These are phyloP conservation scores for Helobdella robusta DNA, from an alignment of 2,888 invertebrate genomes.

Conservation along the genomic window DNA sequence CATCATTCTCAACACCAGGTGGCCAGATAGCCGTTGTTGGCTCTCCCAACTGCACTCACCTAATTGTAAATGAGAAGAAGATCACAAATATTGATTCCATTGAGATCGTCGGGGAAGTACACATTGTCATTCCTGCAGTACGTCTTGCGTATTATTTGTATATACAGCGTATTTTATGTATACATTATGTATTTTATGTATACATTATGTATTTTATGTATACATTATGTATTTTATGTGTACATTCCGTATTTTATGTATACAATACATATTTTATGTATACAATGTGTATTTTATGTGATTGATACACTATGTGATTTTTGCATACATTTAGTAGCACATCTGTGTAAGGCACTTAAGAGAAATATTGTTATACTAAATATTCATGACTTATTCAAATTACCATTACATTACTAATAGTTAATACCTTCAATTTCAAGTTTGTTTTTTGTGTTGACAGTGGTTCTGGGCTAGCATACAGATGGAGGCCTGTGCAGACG, in stretches of 20 bases:
- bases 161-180: background rate
- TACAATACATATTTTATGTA: too few species aligned
- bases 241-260: too few species aligned
- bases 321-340: too few species aligned
- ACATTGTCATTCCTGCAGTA: constrained; percentile 43
- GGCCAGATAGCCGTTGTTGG: constrained; percentile 62
- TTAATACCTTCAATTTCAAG: background rate
- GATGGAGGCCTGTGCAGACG: constrained; percentile 83
- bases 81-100: constrained; percentile 35
- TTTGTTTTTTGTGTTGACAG: constrained; percentile 47
- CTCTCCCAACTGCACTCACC: constrained; percentile 77
- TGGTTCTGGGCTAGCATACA: constrained; percentile 99
- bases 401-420: background rate
- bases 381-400: background rate
- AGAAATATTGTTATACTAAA: background rate
- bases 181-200: too few species aligned
- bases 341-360: background rate
- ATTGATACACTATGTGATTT: too few species aligned
- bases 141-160: background rate
- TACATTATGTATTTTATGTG: too few species aligned
- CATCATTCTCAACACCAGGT: too few species aligned
- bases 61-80: constrained; percentile 57
- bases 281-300: too few species aligned
- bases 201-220: too few species aligned
- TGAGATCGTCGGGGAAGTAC: constrained; percentile 30